phyloP scores from a whole-genome alignment of 2,797 vertebrate species.

The Myripristis murdjan region DNA sequence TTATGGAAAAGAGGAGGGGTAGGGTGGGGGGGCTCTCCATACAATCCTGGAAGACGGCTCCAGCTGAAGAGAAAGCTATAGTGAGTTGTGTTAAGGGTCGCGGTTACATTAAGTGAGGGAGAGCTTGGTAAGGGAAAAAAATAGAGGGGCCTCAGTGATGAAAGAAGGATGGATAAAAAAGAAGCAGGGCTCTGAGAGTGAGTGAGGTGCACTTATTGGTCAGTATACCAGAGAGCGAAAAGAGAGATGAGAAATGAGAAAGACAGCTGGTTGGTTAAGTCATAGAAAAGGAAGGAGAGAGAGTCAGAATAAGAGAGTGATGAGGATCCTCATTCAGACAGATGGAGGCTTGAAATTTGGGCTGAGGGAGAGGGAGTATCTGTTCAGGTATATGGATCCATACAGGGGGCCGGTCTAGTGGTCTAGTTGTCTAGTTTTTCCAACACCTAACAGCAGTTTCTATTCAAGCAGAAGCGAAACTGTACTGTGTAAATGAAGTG shows the following conservation, averaged over 20 bases:
- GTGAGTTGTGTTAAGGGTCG: conserved; percentile 55
- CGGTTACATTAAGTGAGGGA: conserved; percentile 49
- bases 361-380: conserved; percentile 23
- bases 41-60: conserved; percentile 56
- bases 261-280: conserved; percentile 32
- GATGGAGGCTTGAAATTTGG: conserved; percentile 57
- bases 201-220: conserved; percentile 32
- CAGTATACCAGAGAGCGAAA: conserved; percentile 20
- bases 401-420: conserved; percentile 53
- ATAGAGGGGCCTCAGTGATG: conserved; percentile 31
- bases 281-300: conserved; percentile 27
- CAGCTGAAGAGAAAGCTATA: conserved; percentile 61
- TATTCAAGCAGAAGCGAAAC: conserved; percentile 73
- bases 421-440: conserved; percentile 68
- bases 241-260: conserved; percentile 35
- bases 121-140: conserved; percentile 21
- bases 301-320: conserved; percentile 32
- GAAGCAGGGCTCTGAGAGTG: conserved; percentile 42
- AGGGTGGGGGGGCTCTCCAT: conserved; percentile 49
- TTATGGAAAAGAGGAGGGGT: conserved; percentile 29
- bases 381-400: conserved; percentile 53
- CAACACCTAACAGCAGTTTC: conserved; percentile 72
- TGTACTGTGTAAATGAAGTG: conserved; percentile 82
- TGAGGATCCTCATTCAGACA: conserved; percentile 54
- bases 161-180: conserved; percentile 34